Percentiles rank a stretch among this genome's conserved stretches.
Conservation (phyloP, 2,888 invertebrate species). For the Ormia ochracea region DNA sequence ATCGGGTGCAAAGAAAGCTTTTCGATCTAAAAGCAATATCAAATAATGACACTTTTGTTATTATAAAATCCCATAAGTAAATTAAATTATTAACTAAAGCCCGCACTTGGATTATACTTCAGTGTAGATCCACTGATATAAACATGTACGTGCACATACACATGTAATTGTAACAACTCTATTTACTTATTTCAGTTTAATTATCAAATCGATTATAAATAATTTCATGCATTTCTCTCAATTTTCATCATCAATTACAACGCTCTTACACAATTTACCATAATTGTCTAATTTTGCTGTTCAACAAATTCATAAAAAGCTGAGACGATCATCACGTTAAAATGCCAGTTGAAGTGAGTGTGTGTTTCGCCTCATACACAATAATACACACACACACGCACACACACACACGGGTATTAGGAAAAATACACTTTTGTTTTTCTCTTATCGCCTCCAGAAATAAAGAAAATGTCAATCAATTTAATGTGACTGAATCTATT, state of each 20-base stretch:
- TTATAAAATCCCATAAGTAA: too few relatives aligned
- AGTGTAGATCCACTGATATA: too few relatives aligned
- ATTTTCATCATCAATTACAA: slow-evolving; percentile 25
- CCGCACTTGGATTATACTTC: too few relatives aligned
- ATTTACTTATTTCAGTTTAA: neutral
- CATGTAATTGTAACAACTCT: neutral
- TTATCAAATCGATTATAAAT: slow-evolving; percentile 2
- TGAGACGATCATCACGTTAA: slow-evolving; percentile 25
- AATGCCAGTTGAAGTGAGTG: neutral
- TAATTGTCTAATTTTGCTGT: slow-evolving; percentile 28
- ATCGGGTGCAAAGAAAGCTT: too few relatives aligned
- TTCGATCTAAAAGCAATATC: too few relatives aligned
- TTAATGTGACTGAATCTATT: slow-evolving; percentile 58
- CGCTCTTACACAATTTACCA: slow-evolving; percentile 14
- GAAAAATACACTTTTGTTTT: slow-evolving; percentile 53
- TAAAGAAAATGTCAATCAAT: slow-evolving; percentile 61
- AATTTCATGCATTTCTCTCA: slow-evolving; percentile 14
- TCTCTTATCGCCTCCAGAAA: slow-evolving; percentile 47
- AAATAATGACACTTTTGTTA: too few relatives aligned
- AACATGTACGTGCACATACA: too few relatives aligned
- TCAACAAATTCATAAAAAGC: slow-evolving; percentile 1
- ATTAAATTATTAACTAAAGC: too few relatives aligned
- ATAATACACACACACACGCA: neutral
- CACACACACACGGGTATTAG: neutral
- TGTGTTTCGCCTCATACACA: neutral